Evolutionary conservation across 2,888 invertebrate species (phyloP), one percentile per base, ranked within the genome.

Genomic region (Schrankia costaestrigalis): DNA sequence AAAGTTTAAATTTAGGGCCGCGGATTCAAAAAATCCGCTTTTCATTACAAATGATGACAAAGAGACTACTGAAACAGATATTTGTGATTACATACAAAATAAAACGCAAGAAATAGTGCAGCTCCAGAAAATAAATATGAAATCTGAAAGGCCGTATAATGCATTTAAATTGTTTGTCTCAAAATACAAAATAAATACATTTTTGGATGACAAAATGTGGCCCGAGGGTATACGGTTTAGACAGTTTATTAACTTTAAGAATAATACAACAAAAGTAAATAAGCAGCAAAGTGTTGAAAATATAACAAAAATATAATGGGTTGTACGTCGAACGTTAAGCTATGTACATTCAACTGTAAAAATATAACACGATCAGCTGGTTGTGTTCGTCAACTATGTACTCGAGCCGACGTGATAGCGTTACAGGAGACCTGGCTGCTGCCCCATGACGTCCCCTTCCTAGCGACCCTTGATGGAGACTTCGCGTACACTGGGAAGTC

Each of bases 161-260:
- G 21, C 6, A 7, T 21, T n/a, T 8, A 21, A 7, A n/a, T 21
- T 21, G 6, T 3, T n/a, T 21, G 9, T 21, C 3, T 9, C 21
- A n/a, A 5, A 21, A 3, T 3, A n/a, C 3, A 21, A 21, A 9
- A 3, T 21, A 21, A n/a, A 7, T 7, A n/a, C 9, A 21, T 21
- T 21, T 21, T 5, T 21, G n/a, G 21, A 21, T 8, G 21, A 21
- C 3, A 21, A 21, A 3, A 22, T 24, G 30, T 41, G 32, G 35
- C 26, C 11, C 24, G 21, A 12, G 21, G 22, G 23, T 26, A 11
- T 21, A 5, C 9, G 8, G 26, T 39, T 28, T 22, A 19, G 21
- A 9, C 3, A 9, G 3, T 21, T 5, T 3, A 23, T 11, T 23
- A 8, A 23, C 11, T 21, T 21, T 21, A 21, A 46, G n/a, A n/a